Percentiles rank a stretch among this genome's conserved stretches.
Evolutionary conservation across 2,888 invertebrate species (phyloP).

Genomic region (Poecilus cupreus): DNA sequence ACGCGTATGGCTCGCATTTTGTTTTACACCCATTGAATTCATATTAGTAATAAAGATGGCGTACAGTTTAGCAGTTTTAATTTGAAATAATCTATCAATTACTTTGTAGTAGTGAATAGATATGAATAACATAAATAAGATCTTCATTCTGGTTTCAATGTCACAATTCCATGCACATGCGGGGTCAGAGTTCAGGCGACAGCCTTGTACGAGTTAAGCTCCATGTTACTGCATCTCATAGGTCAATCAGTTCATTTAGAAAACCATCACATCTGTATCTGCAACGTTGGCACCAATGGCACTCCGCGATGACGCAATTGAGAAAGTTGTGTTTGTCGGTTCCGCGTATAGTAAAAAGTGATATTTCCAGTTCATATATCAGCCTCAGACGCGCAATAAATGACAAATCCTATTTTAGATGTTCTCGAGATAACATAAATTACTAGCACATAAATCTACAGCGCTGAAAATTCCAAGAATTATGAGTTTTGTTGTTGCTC

Average conservation of each 20-base stretch:
- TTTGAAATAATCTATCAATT: not conserved
- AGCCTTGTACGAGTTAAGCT: not conserved
- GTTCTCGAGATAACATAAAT: constrained; percentile 35
- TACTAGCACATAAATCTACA: constrained; percentile 12
- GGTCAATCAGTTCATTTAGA: no score
- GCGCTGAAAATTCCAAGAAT: constrained; percentile 3
- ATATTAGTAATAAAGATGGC: no score
- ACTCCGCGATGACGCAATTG: constrained; percentile 31
- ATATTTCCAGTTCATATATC: constrained; percentile 43
- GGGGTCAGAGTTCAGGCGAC: not conserved
- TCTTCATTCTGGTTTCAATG: no score
- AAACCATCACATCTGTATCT: not conserved
- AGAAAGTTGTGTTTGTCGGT: constrained; percentile 41
- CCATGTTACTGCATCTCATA: no score
- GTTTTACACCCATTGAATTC: no score
- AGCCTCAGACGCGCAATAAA: constrained; percentile 22
- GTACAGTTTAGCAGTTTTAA: no score
- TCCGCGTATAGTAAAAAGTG: constrained; percentile 47
- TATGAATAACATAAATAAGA: no score
- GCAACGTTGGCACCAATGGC: not conserved
- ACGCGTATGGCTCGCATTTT: no score
- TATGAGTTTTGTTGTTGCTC: not conserved
- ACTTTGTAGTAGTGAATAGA: no score
- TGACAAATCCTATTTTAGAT: constrained; percentile 56
- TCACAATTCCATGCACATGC: not conserved